These are phyloP conservation scores for Cardiocondyla obscurior DNA, from an alignment of 1,140 invertebrate species.

Conservation along the genomic window DNA sequence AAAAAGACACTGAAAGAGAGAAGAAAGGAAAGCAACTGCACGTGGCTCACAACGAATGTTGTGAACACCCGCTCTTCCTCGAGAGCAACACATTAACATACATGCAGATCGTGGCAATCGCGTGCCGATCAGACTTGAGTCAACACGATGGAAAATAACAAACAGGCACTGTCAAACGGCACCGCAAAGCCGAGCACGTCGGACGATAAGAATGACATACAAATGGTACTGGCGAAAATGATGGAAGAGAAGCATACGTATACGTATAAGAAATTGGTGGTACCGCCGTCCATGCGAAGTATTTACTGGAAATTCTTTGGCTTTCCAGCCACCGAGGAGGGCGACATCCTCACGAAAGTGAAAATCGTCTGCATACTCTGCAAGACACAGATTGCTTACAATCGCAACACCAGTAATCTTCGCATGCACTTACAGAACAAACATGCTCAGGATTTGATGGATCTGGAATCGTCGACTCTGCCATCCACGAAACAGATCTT, in stretches of 20 bases:
- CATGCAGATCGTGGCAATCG: not conserved
- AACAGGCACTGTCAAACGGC: constrained; percentile 34
- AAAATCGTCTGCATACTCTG: constrained; percentile 87
- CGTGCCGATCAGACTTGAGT: not conserved
- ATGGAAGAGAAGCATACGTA: constrained; percentile 82
- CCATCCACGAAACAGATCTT: constrained; percentile 67
- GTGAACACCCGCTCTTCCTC: no score
- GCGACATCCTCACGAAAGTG: constrained; percentile 86
- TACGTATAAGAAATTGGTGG: constrained; percentile 84
- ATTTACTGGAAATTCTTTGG: constrained; percentile 88
- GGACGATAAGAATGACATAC: constrained; percentile 73
- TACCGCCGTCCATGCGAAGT: constrained; percentile 86
- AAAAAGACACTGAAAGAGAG: no score
- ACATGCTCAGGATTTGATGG: constrained; percentile 83
- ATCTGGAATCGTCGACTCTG: constrained; percentile 80
- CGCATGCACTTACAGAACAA: constrained; percentile 87
- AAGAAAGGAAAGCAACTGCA: no score
- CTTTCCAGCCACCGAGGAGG: constrained; percentile 86
- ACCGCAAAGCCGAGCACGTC: constrained; percentile 8
- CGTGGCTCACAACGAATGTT: no score
- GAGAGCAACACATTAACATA: no score
- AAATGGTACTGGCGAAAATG: constrained; percentile 80
- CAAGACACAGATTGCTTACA: constrained; percentile 86
- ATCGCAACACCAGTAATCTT: constrained; percentile 86
- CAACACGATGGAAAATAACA: constrained; percentile 64